phyloP scores from a whole-genome alignment of 1,140 invertebrate species.

The Drosophila obscura region DNA sequence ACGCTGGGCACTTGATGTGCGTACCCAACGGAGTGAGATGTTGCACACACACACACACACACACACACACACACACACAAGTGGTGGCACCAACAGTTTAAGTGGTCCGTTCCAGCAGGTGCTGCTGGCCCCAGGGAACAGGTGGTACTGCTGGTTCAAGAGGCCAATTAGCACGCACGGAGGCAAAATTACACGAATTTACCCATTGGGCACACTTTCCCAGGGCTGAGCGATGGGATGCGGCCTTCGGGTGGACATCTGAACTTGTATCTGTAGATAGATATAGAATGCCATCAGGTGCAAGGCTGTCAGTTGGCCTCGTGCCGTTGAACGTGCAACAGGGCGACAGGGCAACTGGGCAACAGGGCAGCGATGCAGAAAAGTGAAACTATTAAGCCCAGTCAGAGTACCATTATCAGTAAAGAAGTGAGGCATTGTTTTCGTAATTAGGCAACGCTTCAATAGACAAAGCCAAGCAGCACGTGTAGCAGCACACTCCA shows the following conservation, averaged over 20 bases:
- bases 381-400: conserved; percentile 56
- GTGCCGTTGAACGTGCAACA: conserved; percentile 42
- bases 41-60: not conserved
- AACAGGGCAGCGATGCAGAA: conserved; percentile 21
- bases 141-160: conserved; percentile 26
- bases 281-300: conserved; percentile 63
- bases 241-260: not conserved
- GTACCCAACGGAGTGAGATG: conserved; percentile 4
- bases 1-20: not conserved
- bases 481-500: conserved; percentile 21
- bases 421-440: conserved; percentile 6
- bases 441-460: conserved; percentile 37
- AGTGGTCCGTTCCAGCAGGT: conserved; percentile 1
- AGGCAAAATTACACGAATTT: conserved; percentile 56
- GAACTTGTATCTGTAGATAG: too few relatives aligned
- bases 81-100: not conserved
- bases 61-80: too few relatives aligned
- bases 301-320: conserved; percentile 51
- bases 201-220: conserved; percentile 69
- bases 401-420: not conserved
- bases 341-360: conserved; percentile 4
- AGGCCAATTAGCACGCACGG: conserved; percentile 65
- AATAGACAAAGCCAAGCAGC: conserved; percentile 15
- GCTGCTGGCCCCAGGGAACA: conserved; percentile 11
- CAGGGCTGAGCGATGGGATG: conserved; percentile 7